Evolutionary conservation across 2,113 vertebrate species (phyloP).

Genomic region (Circaetus cinerascens): DNA sequence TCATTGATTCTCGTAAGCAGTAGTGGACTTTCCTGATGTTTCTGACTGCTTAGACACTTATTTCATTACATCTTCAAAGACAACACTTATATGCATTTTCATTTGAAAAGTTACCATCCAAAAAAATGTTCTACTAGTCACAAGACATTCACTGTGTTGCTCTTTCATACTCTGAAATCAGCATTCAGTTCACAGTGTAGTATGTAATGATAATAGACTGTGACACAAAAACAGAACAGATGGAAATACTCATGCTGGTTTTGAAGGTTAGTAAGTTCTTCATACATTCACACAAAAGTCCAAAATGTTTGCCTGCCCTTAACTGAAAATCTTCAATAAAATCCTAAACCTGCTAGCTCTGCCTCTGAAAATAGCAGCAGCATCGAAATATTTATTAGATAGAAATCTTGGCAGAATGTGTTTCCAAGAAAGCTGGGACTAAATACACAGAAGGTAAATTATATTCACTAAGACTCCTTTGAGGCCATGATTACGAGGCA

Average conservation of each 20-base stretch:
- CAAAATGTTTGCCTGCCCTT: not conserved
- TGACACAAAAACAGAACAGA: not conserved
- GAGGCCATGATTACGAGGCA: not conserved
- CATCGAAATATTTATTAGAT: not conserved
- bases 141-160: not conserved
- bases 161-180: not conserved
- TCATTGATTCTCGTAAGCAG: not conserved
- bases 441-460: not conserved
- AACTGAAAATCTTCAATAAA: not conserved
- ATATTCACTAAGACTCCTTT: not conserved
- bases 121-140: not conserved
- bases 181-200: not conserved
- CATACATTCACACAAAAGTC: not conserved
- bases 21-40: not conserved
- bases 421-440: not conserved
- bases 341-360: not conserved
- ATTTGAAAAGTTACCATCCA: not conserved
- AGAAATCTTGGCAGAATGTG: not conserved
- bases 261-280: not conserved
- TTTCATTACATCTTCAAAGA: not conserved
- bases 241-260: not conserved
- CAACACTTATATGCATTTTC: not conserved
- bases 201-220: not conserved
- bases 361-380: not conserved
- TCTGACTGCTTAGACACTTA: not conserved